Base-by-base conservation (phyloP, 2,797 vertebrate species). In the Phrynocephalus vlangalii region DNA sequence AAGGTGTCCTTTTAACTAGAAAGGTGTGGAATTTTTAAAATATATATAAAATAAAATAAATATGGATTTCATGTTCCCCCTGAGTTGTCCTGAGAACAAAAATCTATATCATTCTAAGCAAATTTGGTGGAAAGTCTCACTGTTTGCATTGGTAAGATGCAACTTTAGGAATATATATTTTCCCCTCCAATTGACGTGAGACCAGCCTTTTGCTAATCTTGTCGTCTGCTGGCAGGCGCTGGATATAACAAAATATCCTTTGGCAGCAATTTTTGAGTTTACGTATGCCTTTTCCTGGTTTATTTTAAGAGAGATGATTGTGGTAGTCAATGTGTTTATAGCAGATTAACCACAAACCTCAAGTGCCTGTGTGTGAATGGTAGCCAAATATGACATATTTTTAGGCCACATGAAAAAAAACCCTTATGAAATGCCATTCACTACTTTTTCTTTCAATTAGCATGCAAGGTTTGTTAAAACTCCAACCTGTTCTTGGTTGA, bases 141-240 rank as follows among this genome's bases (percentile, higher is more conserved):
- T n/a, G 89, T 50, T 87, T 75, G 3, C 1, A 20, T 86, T 70
- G 73, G 88, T 90, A 91, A 30, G 5, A 90, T 24, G 0, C 15
- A 60, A 28, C 2, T 20, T 48, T 56, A 80, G 85, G 87, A 89
- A 6, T 24, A 85, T 50, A 72, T 87, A 44, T 30, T 0, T 77
- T 63, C 90, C 11, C 90, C 24, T 83, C 24, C 60, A 87, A 91
- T 9, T 0, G 1, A 56, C 50, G 67, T 60, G 52, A 81, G 87
- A 3, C 26, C 5, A 73, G 44, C 44, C n/a, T 89, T 92, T 91
- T 91, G 9, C 33, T 83, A 76, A 90, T 86, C 1, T 89, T 52
- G 76, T 5, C 56, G 75, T 86, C 33, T 82, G 4, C 83, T 88
- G 7, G 11, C 52, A 84, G 72, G 24, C 33, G 79, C 0, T 81